Conservation (phyloP, 2,888 invertebrate genomes). For the Lapara coniferarum region DNA sequence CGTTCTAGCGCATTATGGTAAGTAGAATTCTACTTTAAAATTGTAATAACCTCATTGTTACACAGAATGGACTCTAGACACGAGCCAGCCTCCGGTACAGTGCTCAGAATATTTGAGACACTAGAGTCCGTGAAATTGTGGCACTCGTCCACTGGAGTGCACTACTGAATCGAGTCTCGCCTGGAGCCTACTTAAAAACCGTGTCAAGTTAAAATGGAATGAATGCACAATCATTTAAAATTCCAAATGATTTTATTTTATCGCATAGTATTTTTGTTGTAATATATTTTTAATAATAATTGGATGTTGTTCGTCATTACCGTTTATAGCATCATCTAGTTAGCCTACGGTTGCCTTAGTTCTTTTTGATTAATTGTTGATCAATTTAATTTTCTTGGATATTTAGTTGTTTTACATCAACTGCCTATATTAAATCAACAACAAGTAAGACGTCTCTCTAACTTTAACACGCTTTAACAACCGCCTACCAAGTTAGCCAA, state of each 20-base stretch:
- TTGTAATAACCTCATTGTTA: neutral
- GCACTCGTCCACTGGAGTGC: slow-evolving; percentile 1
- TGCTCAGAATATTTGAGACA: slow-evolving; percentile 19
- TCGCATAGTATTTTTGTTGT: neutral
- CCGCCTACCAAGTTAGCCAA: neutral
- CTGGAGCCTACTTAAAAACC: slow-evolving; percentile 2
- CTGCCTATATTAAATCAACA: no score
- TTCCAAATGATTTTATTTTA: neutral
- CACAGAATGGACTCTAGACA: neutral
- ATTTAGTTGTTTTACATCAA: no score
- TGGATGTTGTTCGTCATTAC: no score
- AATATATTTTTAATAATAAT: no score
- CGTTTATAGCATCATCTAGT: no score
- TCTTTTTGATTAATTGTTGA: no score
- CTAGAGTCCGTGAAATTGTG: slow-evolving; percentile 8
- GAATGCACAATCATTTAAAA: slow-evolving; percentile 15
- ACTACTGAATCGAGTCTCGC: slow-evolving; percentile 6
- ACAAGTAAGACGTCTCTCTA: neutral
- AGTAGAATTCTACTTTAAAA: no score
- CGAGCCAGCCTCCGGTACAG: neutral
- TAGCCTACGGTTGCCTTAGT: no score
- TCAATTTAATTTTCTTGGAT: no score
- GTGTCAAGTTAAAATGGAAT: slow-evolving; percentile 14
- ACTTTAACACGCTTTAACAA: neutral
- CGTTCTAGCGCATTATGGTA: no score